Conservation (phyloP, 2,797 vertebrate genomes). For the Sebastes hubbsi region DNA sequence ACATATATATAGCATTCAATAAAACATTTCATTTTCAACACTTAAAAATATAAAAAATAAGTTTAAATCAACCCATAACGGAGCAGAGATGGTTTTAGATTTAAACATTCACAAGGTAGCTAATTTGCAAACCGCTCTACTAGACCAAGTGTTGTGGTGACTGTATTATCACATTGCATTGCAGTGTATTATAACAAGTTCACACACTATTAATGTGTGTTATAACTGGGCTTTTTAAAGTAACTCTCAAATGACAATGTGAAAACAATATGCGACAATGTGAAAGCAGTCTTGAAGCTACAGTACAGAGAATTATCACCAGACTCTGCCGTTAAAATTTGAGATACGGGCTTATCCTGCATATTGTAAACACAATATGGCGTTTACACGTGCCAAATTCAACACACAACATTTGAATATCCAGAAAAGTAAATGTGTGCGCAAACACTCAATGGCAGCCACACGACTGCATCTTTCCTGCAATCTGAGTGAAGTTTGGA, state of each 20-base stretch:
- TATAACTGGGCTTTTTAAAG: not conserved
- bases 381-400: slow-evolving; percentile 18
- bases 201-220: not conserved
- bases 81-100: not conserved
- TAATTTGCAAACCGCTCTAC: not conserved
- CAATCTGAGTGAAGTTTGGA: slow-evolving; percentile 29
- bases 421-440: slow-evolving; percentile 26
- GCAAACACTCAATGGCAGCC: slow-evolving; percentile 7
- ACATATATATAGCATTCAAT: not conserved
- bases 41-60: not conserved
- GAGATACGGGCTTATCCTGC: not conserved
- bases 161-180: not conserved
- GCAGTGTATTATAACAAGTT: not conserved
- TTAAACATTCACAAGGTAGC: not conserved
- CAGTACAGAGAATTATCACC: not conserved
- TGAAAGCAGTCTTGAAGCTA: not conserved
- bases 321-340: not conserved
- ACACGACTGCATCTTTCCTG: not conserved
- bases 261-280: not conserved
- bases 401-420: slow-evolving; percentile 26
- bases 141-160: not conserved
- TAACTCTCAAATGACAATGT: not conserved
- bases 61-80: not conserved
- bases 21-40: not conserved
- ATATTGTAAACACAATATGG: slow-evolving; percentile 36